Conservation (phyloP, 2,113 vertebrate species). For the Varanus komodoensis region DNA sequence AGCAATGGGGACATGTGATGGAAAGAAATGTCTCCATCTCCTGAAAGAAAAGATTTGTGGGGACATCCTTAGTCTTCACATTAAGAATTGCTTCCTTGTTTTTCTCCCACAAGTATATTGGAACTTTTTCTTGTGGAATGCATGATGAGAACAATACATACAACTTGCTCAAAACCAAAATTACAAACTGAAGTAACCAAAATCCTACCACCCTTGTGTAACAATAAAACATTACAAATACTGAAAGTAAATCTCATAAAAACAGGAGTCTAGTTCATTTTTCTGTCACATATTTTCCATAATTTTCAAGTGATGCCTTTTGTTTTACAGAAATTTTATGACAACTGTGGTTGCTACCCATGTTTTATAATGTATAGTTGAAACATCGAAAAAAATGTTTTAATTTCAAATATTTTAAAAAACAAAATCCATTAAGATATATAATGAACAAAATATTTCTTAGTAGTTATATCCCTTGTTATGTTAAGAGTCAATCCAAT, state of each 20-base stretch:
- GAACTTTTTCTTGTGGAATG: constrained; percentile 22
- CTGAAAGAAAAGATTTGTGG: not conserved
- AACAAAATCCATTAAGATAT: not conserved
- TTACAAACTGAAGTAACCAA: fast-evolving
- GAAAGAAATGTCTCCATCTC: not conserved
- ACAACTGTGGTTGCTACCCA: constrained; percentile 30
- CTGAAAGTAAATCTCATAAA: constrained; percentile 43
- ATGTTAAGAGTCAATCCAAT: not conserved
- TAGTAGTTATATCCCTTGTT: not conserved
- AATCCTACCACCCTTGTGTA: constrained; percentile 1
- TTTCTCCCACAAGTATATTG: not conserved
- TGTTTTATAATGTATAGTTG: constrained; percentile 31
- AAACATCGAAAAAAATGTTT: not conserved
- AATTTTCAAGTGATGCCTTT: constrained; percentile 39
- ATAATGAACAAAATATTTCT: not conserved
- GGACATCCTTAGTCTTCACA: not conserved
- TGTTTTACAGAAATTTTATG: constrained; percentile 57
- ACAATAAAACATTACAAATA: constrained; percentile 47
- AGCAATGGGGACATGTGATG: not conserved
- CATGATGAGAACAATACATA: not conserved
- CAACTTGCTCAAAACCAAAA: constrained; percentile 49
- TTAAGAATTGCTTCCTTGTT: not conserved
- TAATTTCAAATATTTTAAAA: not conserved
- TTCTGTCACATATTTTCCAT: constrained; percentile 29
- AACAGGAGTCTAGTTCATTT: constrained; percentile 44